These are phyloP conservation scores for Dioctria rufipes DNA, from an alignment of 2,888 invertebrate genomes.

Conservation along the genomic window DNA sequence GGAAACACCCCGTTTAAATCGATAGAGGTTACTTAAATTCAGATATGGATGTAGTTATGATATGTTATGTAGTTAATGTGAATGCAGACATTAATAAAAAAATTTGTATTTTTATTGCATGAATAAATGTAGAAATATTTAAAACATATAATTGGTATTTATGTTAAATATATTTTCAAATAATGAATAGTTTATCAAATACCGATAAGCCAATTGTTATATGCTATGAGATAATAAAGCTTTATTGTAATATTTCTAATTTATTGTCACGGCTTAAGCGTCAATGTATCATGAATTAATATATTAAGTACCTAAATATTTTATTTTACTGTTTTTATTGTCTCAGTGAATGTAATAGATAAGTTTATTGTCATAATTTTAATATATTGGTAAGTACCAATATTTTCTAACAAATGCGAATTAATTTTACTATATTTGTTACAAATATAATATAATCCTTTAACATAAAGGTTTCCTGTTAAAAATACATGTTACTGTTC, in stretches of 20 bases:
- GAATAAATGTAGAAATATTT: no score
- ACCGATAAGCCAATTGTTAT: no score
- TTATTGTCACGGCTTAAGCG: not conserved
- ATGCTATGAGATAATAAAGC: no score
- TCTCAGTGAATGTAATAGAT: not conserved
- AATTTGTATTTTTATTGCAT: no score
- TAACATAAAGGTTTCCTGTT: slow-evolving; percentile 44
- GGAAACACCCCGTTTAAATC: no score
- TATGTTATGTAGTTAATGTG: no score
- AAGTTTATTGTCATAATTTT: not conserved
- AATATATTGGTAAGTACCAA: not conserved
- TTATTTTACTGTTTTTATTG: slow-evolving; percentile 14
- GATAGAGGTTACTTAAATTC: no score
- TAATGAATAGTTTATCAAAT: no score
- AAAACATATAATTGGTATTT: no score
- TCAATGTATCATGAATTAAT: not conserved
- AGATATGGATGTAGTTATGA: no score
- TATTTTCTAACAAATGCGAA: slow-evolving; percentile 14
- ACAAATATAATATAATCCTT: slow-evolving; percentile 41
- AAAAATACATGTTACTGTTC: slow-evolving; percentile 29
- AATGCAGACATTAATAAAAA: no score
- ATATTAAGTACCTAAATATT: not conserved
- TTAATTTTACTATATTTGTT: slow-evolving; percentile 34
- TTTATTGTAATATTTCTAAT: not conserved
- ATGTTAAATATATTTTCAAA: no score